These are phyloP conservation scores for Labrus mixtus DNA, from an alignment of 2,113 vertebrate genomes.

Conservation along the genomic window DNA sequence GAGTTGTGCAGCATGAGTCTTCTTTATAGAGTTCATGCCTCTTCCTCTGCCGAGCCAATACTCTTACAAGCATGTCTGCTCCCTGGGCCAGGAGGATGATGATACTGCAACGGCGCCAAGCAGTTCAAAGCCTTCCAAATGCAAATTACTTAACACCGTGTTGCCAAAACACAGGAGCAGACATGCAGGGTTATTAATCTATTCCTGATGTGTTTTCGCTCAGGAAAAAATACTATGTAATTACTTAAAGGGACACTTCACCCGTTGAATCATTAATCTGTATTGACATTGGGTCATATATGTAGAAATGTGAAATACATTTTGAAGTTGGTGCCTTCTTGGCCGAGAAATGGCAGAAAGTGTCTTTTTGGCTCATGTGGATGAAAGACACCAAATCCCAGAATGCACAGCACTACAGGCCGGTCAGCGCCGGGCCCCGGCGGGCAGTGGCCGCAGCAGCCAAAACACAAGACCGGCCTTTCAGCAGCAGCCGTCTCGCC, in stretches of 20 bases:
- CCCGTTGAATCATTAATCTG: no score
- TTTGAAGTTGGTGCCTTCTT: no score
- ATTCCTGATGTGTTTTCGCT: background rate
- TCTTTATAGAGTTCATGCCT: conserved; percentile 58
- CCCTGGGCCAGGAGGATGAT: conserved; percentile 67
- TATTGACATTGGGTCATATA: no score
- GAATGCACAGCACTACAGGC: no score
- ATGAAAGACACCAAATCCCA: no score
- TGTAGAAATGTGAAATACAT: no score
- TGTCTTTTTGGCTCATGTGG: no score
- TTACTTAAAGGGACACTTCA: background rate
- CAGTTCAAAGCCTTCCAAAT: conserved; percentile 48
- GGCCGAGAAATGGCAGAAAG: no score
- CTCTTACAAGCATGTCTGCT: conserved; percentile 69
- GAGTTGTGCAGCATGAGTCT: conserved; percentile 55
- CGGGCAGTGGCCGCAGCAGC: no score
- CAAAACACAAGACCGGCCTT: no score
- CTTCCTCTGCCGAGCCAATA: conserved; percentile 37
- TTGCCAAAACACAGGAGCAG: conserved; percentile 27
- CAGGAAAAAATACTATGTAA: background rate
- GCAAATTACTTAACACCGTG: conserved; percentile 29
- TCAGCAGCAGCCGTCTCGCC: no score
- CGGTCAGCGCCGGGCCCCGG: no score
- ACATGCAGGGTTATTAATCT: conserved; percentile 12
- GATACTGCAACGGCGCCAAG: conserved; percentile 36